Conservation (phyloP, 2,797 vertebrate genomes). For the Ptychobarbus kaznakovi region DNA sequence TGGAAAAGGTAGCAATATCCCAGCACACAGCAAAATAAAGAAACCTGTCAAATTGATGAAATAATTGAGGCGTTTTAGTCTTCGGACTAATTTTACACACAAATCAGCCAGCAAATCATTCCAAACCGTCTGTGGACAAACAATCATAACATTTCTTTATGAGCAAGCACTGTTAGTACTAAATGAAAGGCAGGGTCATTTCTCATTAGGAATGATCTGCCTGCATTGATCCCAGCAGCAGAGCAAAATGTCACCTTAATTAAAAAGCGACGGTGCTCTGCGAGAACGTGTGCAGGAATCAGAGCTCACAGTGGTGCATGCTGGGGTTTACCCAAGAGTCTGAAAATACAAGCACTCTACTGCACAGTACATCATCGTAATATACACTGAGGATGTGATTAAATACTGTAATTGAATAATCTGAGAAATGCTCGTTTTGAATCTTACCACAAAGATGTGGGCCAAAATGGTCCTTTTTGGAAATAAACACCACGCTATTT, state of each 20-base stretch:
- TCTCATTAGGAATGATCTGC: conserved; percentile 62
- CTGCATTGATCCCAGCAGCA: conserved; percentile 70
- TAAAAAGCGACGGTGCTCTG: conserved; percentile 70
- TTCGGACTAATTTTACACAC: background rate
- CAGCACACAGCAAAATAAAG: conserved; percentile 39
- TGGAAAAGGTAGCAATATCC: conserved; percentile 55
- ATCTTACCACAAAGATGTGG: background rate
- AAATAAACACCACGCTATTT: background rate
- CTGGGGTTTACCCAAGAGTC: conserved; percentile 41
- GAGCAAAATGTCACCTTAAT: conserved; percentile 72
- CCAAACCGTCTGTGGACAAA: conserved; percentile 57
- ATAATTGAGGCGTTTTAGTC: conserved; percentile 38
- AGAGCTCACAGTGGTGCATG: conserved; percentile 65
- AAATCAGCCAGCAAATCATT: conserved; percentile 49
- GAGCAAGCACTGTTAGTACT: conserved; percentile 56
- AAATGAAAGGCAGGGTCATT: conserved; percentile 62
- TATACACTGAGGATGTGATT: background rate
- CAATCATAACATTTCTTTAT: conserved; percentile 58
- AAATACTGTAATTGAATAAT: background rate
- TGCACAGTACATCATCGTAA: conserved; percentile 57
- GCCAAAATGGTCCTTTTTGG: background rate
- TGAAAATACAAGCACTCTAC: conserved; percentile 45
- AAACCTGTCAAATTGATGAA: conserved; percentile 59
- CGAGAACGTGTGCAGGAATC: conserved; percentile 72
- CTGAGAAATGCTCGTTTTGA: background rate